These are phyloP conservation scores for Sweltsa coloradensis DNA, from an alignment of 1,140 invertebrate species.

Conservation along the genomic window DNA sequence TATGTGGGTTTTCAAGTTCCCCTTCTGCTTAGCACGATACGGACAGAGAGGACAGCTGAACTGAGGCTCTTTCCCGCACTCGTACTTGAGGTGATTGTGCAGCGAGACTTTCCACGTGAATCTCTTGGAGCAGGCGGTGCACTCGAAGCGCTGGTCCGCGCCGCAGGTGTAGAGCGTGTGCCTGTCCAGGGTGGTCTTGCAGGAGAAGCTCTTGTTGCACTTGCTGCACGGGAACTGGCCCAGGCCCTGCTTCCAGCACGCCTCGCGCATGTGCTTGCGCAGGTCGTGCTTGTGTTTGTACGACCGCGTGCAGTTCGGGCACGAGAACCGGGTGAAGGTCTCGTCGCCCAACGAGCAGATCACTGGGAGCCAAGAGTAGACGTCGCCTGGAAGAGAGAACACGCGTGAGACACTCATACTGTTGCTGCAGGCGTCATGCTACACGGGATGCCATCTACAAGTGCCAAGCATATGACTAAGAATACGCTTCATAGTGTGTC, in stretches of 20 bases:
- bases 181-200: conserved; percentile 27
- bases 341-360: too few species aligned
- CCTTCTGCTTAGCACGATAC: conserved; percentile 13
- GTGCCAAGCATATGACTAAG: too few species aligned
- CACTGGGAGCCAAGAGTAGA: too few species aligned
- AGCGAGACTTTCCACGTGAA: too few species aligned
- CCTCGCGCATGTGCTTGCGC: conserved; percentile 34
- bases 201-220: conserved; percentile 28
- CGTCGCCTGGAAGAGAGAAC: too few species aligned
- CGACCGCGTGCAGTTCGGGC: conserved; percentile 21
- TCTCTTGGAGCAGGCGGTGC: too few species aligned
- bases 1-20: conserved; percentile 6
- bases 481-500: too few species aligned
- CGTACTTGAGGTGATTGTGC: conserved; percentile 24
- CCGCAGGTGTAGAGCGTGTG: conserved; percentile 14
- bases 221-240: conserved; percentile 27
- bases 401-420: too few species aligned
- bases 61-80: conserved; percentile 25
- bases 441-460: too few species aligned
- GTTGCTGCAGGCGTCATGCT: too few species aligned
- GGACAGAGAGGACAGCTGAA: conserved; percentile 23
- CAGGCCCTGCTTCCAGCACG: conserved; percentile 40
- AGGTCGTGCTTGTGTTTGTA: conserved; percentile 24
- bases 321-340: too few species aligned
- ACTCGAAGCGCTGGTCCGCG: background rate